Evolutionary conservation across 2,113 vertebrate species (phyloP).

Genomic region (Poeciliopsis prolifica): DNA sequence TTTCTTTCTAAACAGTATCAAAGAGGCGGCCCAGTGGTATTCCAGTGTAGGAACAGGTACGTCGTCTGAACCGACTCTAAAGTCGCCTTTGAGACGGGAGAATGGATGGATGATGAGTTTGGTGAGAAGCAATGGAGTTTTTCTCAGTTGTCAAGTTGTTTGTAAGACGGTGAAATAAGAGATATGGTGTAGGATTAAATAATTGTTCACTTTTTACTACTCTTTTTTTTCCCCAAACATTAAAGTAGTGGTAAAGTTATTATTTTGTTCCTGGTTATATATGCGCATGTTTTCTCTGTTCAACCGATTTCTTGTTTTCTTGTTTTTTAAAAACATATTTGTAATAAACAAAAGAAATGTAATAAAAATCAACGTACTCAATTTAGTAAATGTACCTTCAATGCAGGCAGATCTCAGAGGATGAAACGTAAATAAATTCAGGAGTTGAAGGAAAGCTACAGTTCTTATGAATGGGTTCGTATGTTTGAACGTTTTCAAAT

Average conservation of each 20-base stretch:
- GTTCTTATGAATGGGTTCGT: too few relatives aligned
- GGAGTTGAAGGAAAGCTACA: background rate
- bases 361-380: too few relatives aligned
- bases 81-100: slow-evolving; percentile 33
- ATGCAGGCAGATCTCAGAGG: background rate
- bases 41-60: slow-evolving; percentile 17
- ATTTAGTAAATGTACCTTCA: background rate
- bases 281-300: too few relatives aligned
- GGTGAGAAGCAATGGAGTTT: slow-evolving; percentile 35
- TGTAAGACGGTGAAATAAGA: slow-evolving; percentile 27
- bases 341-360: too few relatives aligned
- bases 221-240: too few relatives aligned
- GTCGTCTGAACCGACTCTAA: slow-evolving; percentile 19
- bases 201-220: too few relatives aligned
- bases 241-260: too few relatives aligned
- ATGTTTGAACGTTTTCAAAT: too few relatives aligned
- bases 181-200: too few relatives aligned
- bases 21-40: slow-evolving; percentile 35
- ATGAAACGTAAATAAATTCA: background rate
- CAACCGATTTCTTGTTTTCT: too few relatives aligned
- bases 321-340: too few relatives aligned
- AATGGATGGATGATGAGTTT: slow-evolving; percentile 40
- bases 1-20: slow-evolving; percentile 29
- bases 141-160: slow-evolving; percentile 42
- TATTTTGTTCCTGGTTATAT: too few relatives aligned